phyloP scores from a whole-genome alignment of 1,140 invertebrate species.

The Littorina saxatilis region DNA sequence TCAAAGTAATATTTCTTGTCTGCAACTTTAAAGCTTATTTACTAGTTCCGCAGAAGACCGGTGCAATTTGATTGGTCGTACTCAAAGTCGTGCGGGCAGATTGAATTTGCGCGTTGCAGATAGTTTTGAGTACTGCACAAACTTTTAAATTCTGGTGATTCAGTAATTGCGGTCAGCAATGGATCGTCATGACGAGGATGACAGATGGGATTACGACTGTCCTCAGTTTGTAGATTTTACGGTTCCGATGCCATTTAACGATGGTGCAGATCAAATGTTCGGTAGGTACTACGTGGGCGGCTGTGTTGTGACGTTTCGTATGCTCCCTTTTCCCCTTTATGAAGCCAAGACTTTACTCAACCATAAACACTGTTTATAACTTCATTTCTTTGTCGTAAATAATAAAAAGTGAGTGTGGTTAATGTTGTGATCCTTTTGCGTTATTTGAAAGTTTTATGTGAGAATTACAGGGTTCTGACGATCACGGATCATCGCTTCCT shows the following conservation, averaged over 20 bases:
- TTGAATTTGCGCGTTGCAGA: constrained; percentile 51
- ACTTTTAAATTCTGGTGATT: constrained; percentile 28
- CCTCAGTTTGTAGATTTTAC: constrained; percentile 72
- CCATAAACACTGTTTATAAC: too few relatives aligned
- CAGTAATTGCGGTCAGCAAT: neutral
- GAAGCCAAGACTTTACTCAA: too few relatives aligned
- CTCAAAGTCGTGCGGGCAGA: constrained; percentile 58
- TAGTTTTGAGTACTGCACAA: neutral
- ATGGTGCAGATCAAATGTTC: constrained; percentile 66
- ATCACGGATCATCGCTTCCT: too few relatives aligned
- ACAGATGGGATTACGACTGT: constrained; percentile 64
- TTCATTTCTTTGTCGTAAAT: too few relatives aligned
- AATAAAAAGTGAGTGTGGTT: too few relatives aligned
- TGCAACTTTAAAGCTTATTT: too few relatives aligned
- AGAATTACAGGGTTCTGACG: too few relatives aligned
- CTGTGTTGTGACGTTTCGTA: too few relatives aligned
- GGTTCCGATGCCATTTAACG: constrained; percentile 42
- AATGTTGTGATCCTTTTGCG: too few relatives aligned
- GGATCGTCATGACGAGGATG: constrained; percentile 40
- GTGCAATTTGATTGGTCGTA: constrained; percentile 56
- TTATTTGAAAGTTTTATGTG: too few relatives aligned
- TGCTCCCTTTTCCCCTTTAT: too few relatives aligned
- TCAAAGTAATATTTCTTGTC: too few relatives aligned
- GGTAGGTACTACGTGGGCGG: constrained; percentile 60
- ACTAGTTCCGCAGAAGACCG: constrained; percentile 8